Evolutionary conservation across 2,797 vertebrate genomes (phyloP), one percentile per base, ranked within the genome.

Genomic region (Prionace glauca): DNA sequence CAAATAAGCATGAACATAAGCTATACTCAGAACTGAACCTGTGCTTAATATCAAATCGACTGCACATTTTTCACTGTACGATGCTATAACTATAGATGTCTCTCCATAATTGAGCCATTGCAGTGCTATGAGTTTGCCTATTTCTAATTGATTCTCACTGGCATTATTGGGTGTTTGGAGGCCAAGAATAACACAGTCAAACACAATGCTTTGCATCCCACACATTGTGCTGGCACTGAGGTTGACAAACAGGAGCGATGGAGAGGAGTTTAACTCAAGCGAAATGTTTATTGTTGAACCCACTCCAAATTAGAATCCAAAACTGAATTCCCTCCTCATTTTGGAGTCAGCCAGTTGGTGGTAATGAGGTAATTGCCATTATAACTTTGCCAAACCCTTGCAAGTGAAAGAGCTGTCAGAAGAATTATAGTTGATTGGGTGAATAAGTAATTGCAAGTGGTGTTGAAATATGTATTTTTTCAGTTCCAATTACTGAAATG

Each of bases 121-220:
- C n/a, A 50, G 69, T 29, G 36, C 26, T 71, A 7, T 65, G 32
- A 16, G 16, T 36, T 91, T 65, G 60, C 62, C 60, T n/a, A 41
- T 50, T 72, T 71, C 36, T 71, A 69, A 72, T 72, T 72, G 69
- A 94, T 50, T 50, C 41, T 72, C 69, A 72, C 24, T 32, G 67
- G 69, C 65, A 72, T 0, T 26, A 14, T 69, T 45, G 26, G 41
- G 60, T 91, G 60, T 5, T 29, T 20, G 26, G 26, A 26, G 41
- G 36, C 60, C 60, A 94, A 94, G 92, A 69, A 69, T 94, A 65
- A 65, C n/a, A 94, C 16, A 56, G 87, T 90, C 56, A 90, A 62
- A 56, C 32, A 62, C 56, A 62, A 71, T 50, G 26, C 67, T 22
- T 45, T 24, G 69, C 4, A 72, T 14, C 67, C 26, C 41, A 16